Evolutionary conservation across 1,140 invertebrate genomes (phyloP).

Genomic region (Chironomus tepperi): DNA sequence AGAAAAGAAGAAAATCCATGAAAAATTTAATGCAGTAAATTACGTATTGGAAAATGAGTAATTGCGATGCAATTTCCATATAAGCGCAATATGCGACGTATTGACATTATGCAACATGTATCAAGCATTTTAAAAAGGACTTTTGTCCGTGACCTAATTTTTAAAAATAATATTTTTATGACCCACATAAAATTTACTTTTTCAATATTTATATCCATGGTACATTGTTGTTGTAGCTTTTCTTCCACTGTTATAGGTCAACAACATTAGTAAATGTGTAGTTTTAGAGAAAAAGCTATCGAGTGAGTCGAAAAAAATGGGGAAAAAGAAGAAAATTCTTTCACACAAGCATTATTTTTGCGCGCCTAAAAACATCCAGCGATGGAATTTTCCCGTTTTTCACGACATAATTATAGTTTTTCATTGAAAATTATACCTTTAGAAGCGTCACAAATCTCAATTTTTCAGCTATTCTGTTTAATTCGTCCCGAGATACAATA

Average conservation of each 20-base stretch:
- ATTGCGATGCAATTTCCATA: not conserved
- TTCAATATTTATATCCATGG: not conserved
- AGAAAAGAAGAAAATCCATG: not conserved
- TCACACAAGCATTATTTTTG: not conserved
- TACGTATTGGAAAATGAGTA: slow-evolving; percentile 10
- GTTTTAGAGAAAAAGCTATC: not conserved
- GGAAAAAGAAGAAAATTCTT: slow-evolving; percentile 3
- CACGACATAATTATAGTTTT: not conserved
- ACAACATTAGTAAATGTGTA: not conserved
- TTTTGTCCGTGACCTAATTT: slow-evolving; percentile 11
- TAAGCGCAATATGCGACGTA: not conserved
- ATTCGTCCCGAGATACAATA: not conserved
- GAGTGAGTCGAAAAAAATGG: not conserved
- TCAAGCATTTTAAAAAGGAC: not conserved
- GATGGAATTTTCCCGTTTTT: not conserved
- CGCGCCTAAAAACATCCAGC: not conserved
- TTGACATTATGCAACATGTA: not conserved
- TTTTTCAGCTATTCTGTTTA: slow-evolving; percentile 25
- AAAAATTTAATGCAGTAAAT: not conserved
- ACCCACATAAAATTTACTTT: not conserved
- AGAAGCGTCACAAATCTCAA: slow-evolving; percentile 25
- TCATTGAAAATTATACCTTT: slow-evolving; percentile 22
- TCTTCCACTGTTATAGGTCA: slow-evolving; percentile 12
- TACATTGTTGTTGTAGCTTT: not conserved
- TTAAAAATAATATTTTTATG: not conserved